Conservation (phyloP, 1,140 invertebrate genomes). For the Octopus bimaculoides region DNA sequence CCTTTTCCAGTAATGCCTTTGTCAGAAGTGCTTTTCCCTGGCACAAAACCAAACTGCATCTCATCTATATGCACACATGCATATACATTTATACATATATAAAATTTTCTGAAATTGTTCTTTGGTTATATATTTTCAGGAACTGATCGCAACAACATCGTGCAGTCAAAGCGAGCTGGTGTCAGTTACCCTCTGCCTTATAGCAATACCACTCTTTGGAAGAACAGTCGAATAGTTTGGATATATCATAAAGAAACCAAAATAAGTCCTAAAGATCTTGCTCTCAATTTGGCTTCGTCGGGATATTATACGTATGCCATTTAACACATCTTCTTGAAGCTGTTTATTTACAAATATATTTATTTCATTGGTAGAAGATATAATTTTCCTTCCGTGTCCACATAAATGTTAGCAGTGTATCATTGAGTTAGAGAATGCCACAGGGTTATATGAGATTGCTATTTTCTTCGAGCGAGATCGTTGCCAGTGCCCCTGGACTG, state of each 20-base stretch:
- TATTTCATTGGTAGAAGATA: too few relatives aligned
- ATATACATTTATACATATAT: neutral
- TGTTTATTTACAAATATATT: too few relatives aligned
- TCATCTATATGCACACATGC: too few relatives aligned
- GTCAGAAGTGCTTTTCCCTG: too few relatives aligned
- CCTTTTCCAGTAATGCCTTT: too few relatives aligned
- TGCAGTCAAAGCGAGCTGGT: slow-evolving; percentile 43
- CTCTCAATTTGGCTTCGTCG: slow-evolving; percentile 49
- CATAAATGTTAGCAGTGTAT: too few relatives aligned
- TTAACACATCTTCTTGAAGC: neutral
- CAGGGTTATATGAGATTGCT: too few relatives aligned
- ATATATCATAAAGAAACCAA: slow-evolving; percentile 37
- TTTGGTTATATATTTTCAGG: slow-evolving; percentile 28
- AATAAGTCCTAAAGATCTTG: slow-evolving; percentile 43
- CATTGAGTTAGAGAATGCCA: too few relatives aligned
- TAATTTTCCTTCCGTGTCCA: too few relatives aligned
- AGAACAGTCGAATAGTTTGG: slow-evolving; percentile 45
- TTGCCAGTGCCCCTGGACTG: too few relatives aligned
- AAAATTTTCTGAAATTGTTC: neutral
- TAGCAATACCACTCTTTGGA: slow-evolving; percentile 50
- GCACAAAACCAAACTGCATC: too few relatives aligned
- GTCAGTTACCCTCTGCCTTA: slow-evolving; percentile 53
- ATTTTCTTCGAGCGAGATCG: too few relatives aligned
- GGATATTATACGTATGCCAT: slow-evolving; percentile 52
- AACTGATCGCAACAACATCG: slow-evolving; percentile 54